Base-by-base conservation (phyloP, 2,797 vertebrate species). In the Sciurus carolinensis region DNA sequence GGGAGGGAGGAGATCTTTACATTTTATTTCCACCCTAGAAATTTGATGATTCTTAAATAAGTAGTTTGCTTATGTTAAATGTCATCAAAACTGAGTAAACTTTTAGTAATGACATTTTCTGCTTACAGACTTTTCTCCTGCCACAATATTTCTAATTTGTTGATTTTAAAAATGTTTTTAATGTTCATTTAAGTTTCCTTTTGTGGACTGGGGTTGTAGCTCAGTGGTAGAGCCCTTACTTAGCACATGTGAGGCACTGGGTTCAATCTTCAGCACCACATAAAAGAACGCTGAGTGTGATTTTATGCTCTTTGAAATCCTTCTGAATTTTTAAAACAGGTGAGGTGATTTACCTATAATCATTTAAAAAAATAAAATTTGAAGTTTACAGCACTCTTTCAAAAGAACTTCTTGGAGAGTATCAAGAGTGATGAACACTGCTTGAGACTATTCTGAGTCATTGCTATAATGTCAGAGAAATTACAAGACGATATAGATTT, bases 251-350 rank as follows among this genome's bases (percentile, higher is more conserved):
- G 52, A 52, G 52, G 52, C 15, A 52, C 52, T 52, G 15, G 52
- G 52, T 15, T 52, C 14, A 17, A 52, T 52, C 52, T 13, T 52
- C 52, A 52, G 52, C 52, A 17, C 52, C 52, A 52, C 52, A 15
- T 52, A 52, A 52, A 75, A 67, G 82, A 82, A 59, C 90, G 26
- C 54, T 76, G 24, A 52, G 26, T 59, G 7, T 84, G 52, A 72
- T 88, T 88, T 89, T 94, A 90, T 15, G 59, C 57, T 93, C 87
- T 93, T 94, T 52, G 57, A 80, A 92, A 89, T 80, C 42, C 57
- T 87, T 30, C 50, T 85, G 11, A 83, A 95, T 42, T 83, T 91
- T 91, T 84, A 86, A 80, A 90, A 83, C 52, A 57, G 59, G 71
- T 71, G 47, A 90, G 7, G 3, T 87, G 62, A 73, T 90, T 95